Evolutionary conservation across 2,113 vertebrate species (phyloP).

Genomic region (Orientallactaga bullata): DNA sequence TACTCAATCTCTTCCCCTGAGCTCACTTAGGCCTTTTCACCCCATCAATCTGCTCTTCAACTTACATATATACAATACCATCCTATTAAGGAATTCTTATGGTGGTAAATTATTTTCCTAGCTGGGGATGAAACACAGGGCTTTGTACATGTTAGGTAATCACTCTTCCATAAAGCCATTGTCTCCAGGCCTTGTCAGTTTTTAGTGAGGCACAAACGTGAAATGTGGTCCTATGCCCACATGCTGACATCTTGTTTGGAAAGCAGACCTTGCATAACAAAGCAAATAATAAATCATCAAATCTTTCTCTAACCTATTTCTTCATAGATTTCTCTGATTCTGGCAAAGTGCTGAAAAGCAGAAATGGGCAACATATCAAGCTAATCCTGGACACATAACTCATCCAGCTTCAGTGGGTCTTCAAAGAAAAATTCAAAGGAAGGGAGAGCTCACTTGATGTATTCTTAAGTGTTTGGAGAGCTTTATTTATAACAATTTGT

Average conservation of each 20-base stretch:
- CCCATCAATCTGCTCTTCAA: no score
- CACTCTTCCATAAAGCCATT: not conserved
- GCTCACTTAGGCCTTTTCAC: no score
- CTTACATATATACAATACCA: no score
- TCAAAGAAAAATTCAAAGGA: constrained; percentile 36
- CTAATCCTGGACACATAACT: constrained; percentile 6
- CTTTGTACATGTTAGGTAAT: not conserved
- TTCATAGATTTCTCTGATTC: constrained; percentile 52
- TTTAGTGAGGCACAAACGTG: not conserved
- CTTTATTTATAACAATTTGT: constrained; percentile 25
- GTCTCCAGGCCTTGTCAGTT: not conserved
- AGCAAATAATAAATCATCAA: not conserved
- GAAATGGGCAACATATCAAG: not conserved
- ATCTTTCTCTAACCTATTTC: not conserved
- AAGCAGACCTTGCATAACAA: constrained; percentile 18
- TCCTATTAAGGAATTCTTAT: no score
- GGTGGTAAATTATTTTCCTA: not conserved
- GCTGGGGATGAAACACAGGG: no score
- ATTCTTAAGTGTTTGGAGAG: not conserved
- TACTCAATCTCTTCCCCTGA: no score
- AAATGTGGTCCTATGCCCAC: not conserved
- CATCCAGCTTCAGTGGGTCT: not conserved
- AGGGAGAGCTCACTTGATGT: not conserved
- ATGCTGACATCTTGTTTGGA: constrained; percentile 10
- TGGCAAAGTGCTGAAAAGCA: constrained; percentile 2